These are phyloP conservation scores for Eurystomus glaucurus DNA, from an alignment of 2,797 vertebrate species.

Conservation along the genomic window DNA sequence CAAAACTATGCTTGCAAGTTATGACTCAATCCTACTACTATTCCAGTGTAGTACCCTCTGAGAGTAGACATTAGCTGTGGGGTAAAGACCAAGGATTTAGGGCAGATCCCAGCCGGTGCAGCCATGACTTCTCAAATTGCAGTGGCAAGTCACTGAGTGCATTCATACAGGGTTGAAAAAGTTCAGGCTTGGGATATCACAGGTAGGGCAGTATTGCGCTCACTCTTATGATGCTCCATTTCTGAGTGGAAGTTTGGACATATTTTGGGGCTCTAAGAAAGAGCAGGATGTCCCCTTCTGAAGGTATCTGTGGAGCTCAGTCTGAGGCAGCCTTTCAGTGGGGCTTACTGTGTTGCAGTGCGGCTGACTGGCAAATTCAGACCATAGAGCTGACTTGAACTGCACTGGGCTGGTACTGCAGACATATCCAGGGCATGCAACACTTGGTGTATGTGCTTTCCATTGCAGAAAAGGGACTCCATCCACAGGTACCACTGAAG, in stretches of 20 bases:
- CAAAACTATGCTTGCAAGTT: neutral
- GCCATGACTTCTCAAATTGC: neutral
- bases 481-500: neutral
- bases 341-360: rapidly evolving
- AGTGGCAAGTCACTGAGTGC: neutral
- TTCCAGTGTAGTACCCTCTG: neutral
- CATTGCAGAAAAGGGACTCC: neutral
- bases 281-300: neutral
- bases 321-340: neutral
- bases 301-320: rapidly evolving
- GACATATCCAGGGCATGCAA: neutral
- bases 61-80: neutral
- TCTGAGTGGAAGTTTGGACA: neutral
- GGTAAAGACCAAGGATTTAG: neutral
- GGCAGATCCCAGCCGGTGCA: neutral
- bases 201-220: neutral
- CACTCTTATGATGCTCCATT: neutral
- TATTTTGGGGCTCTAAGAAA: neutral
- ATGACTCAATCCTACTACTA: neutral
- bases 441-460: neutral
- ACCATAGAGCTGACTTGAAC: neutral
- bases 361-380: neutral
- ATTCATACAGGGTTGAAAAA: neutral
- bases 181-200: neutral
- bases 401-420: neutral